Evolutionary conservation across 2,888 invertebrate genomes (phyloP).

Genomic region (Scrobipalpa atriplicella): DNA sequence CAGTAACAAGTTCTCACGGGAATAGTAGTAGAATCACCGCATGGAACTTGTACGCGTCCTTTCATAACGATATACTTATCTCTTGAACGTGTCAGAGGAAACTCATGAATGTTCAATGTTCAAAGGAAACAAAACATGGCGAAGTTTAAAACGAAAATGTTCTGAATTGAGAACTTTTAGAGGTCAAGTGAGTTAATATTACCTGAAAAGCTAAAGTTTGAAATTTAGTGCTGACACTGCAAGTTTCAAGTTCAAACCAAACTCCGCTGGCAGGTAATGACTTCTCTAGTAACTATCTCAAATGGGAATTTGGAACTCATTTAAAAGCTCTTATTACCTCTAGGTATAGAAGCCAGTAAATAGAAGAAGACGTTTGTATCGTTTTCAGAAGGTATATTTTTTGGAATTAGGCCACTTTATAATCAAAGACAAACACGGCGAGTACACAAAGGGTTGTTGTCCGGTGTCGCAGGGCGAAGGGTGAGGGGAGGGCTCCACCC

Average conservation of each 20-base stretch:
- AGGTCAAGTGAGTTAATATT: conserved; percentile 17
- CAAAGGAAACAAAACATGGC: background rate
- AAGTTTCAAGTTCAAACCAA: conserved; percentile 24
- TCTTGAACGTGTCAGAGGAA: background rate
- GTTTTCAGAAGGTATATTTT: background rate
- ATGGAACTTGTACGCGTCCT: conserved; percentile 10
- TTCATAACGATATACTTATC: conserved; percentile 17
- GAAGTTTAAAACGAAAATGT: conserved; percentile 11
- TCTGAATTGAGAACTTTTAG: background rate
- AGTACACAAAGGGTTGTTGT: conserved; percentile 41
- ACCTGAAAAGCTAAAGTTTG: background rate
- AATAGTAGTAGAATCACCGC: conserved; percentile 14
- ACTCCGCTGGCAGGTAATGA: conserved; percentile 20
- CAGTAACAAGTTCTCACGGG: conserved; percentile 10
- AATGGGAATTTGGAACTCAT: conserved; percentile 16
- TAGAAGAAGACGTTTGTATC: background rate
- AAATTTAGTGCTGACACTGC: conserved; percentile 24
- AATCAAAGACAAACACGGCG: conserved; percentile 44
- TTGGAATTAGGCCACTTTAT: conserved; percentile 39
- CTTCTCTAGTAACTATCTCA: conserved; percentile 12
- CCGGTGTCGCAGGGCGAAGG: background rate
- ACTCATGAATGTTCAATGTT: background rate
- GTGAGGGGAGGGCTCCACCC: conserved; percentile 22
- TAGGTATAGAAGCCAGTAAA: background rate
- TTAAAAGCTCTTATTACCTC: conserved; percentile 11